Base-by-base conservation (phyloP, 2,888 invertebrate species). In the Allygus modestus region DNA sequence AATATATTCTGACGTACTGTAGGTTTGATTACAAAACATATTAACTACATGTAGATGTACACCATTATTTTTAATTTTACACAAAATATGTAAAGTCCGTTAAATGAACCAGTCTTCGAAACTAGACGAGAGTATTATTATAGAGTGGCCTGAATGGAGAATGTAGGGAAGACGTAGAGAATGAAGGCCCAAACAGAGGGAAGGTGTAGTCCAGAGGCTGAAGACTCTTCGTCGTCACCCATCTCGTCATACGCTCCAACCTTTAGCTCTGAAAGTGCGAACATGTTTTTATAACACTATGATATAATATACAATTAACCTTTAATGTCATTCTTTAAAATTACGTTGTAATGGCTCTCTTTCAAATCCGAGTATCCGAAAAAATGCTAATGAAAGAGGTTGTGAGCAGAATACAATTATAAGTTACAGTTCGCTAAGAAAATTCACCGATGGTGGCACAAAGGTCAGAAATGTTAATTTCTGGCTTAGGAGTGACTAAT, bases 231-330 rank as follows among this genome's bases (percentile, higher is more conserved):
- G 28, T 81, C 75, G n/a, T 73, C 84, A 2, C 46, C 46, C 28
- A 82, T 33, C 17, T 84, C 84, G 33, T 84, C 84, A 61, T 84
- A 84, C 11, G 54, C 71, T 0, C 81, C 84, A 28, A 81, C 81
- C 43, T 84, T 84, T 28, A 84, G 65, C 43, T 84, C 84, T 84
- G 82, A 11, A 71, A 65, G 5, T 5, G 2, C 51, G 2, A 51
- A n/a, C 23, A 28, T n/a, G n/a, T n/a, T n/a, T n/a, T n/a, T n/a
- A n/a, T n/a, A n/a, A n/a, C n/a, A n/a, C n/a, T n/a, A n/a, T n/a
- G n/a, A n/a, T n/a, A n/a, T n/a, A n/a, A n/a, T n/a, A n/a, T n/a
- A n/a, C n/a, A n/a, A n/a, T n/a, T n/a, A n/a, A n/a, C n/a, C n/a
- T n/a, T n/a, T n/a, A n/a, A n/a, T n/a, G n/a, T n/a, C n/a, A n/a